These are phyloP conservation scores for Phocoena phocoena DNA, from an alignment of 2,113 vertebrate species.

Conservation along the genomic window DNA sequence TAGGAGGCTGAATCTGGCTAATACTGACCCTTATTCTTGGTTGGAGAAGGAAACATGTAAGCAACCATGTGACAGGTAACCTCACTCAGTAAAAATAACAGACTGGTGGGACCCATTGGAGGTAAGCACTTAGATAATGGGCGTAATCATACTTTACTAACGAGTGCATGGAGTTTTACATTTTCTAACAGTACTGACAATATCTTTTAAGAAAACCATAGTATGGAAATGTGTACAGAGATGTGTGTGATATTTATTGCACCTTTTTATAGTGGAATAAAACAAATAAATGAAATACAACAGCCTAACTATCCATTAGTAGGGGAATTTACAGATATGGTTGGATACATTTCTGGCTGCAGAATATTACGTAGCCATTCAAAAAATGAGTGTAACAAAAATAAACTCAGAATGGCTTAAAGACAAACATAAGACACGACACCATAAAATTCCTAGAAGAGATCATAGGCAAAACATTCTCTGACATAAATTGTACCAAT, in stretches of 20 bases:
- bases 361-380: rapidly evolving
- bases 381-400: too few species aligned
- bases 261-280: background rate
- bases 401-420: too few species aligned
- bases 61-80: rapidly evolving
- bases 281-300: background rate
- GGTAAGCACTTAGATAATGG: background rate
- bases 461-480: too few species aligned
- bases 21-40: rapidly evolving
- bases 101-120: rapidly evolving
- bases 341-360: background rate
- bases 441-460: too few species aligned
- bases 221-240: background rate
- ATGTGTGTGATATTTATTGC: background rate
- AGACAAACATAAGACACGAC: too few species aligned
- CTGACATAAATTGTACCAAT: too few species aligned
- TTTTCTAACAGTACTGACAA: background rate
- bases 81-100: rapidly evolving
- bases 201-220: background rate
- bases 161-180: rapidly evolving
- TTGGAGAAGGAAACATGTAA: rapidly evolving
- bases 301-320: background rate
- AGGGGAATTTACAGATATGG: background rate
- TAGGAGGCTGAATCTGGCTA: background rate
- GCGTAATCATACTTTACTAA: rapidly evolving